Base-by-base conservation (phyloP, 2,888 invertebrate genomes). In the Stegana nigrithorax region DNA sequence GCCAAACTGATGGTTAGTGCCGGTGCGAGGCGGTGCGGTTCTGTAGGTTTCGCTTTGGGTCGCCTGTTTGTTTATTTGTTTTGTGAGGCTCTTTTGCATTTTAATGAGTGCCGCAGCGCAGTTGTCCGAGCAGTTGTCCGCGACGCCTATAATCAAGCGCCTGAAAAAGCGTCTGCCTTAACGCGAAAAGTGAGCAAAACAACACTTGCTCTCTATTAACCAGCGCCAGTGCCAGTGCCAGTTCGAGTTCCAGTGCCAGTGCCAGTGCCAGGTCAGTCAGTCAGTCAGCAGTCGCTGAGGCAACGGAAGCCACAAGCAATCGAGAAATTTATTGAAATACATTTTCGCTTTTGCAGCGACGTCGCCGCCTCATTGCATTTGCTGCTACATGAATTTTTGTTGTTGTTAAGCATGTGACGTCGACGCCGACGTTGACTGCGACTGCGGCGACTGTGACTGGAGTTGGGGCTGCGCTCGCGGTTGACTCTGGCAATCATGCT, bases 141-240 rank as follows among this genome's bases (percentile, higher is more conserved):
- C 19, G 8, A 12, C 19, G n/a, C 7, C 2, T 55, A 29, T 45
- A 36, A 47, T 55, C 55, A 53, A 27, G 57, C 47, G 63, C 50
- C 45, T 57, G 65, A 63, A 67, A 68, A 76, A 80, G 83, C 75
- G 82, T 80, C 74, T 83, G 81, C 81, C 77, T 82, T 82, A 79
- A 81, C 82, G 83, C 82, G 82, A 73, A 76, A 81, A 83, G 82
- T 82, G 82, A 79, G 77, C 79, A 78, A 82, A 81, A 73, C 83
- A 82, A 83, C 82, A 82, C 82, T 82, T 83, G 79, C 78, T 76
- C n/a, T n/a, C 71, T 72, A 75, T 78, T 70, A 73, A 71, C n/a
- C n/a, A n/a, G n/a, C 76, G 72, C 70, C 71, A 68, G 53, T 50
- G 57, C 21, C 64, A 63, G 57, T 64, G 64, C 39, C n/a, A 53